These are phyloP conservation scores for Eucriotettix oculatus DNA, from an alignment of 2,888 invertebrate genomes.

Conservation along the genomic window DNA sequence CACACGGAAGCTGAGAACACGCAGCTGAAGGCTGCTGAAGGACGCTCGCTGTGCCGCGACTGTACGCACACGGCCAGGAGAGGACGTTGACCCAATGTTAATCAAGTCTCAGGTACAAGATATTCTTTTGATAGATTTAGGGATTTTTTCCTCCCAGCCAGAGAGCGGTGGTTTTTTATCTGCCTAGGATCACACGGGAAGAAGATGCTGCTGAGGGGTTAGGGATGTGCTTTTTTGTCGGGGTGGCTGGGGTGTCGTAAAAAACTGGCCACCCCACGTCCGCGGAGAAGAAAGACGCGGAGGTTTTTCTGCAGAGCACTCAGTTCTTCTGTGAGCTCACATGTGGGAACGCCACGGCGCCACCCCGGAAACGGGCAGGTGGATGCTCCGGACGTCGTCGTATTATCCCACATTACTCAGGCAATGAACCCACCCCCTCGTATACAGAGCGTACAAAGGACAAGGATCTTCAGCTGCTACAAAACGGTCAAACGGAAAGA, in stretches of 20 bases:
- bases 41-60: too few species aligned
- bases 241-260: neutral
- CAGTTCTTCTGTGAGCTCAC: too few species aligned
- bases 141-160: neutral
- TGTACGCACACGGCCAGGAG: neutral
- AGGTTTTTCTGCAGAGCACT: neutral
- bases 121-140: neutral
- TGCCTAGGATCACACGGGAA: neutral
- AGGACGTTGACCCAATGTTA: neutral
- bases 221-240: neutral
- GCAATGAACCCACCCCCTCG: too few species aligned
- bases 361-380: too few species aligned
- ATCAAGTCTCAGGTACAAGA: neutral
- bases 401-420: too few species aligned
- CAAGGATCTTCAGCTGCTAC: too few species aligned
- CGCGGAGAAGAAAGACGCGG: neutral
- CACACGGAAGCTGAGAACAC: too few species aligned
- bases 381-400: too few species aligned
- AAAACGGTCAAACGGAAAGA: too few species aligned
- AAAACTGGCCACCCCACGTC: neutral
- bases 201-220: neutral
- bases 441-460: too few species aligned
- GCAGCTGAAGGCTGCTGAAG: too few species aligned
- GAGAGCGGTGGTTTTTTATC: neutral
- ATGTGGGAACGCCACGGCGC: too few species aligned